phyloP scores from a whole-genome alignment of 2,113 vertebrate genomes.

The Seriola rivoliana region DNA sequence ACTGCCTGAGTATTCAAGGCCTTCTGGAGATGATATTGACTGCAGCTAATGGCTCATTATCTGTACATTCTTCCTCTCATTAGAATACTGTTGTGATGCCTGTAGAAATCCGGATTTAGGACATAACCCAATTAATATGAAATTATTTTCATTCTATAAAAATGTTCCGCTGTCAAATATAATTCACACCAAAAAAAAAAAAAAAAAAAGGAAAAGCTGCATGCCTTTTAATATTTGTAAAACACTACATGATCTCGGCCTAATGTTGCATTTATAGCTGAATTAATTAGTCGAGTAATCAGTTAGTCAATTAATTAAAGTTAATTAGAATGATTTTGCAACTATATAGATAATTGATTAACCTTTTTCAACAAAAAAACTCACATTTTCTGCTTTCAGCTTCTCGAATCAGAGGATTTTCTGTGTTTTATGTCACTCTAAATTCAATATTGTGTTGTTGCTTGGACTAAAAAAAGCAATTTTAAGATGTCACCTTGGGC shows the following conservation, averaged over 20 bases:
- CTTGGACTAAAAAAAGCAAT: not conserved
- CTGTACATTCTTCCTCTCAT: constrained; percentile 70
- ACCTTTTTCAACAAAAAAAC: not conserved
- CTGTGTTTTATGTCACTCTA: not conserved
- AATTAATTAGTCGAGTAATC: not conserved
- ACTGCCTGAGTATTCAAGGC: constrained; percentile 74
- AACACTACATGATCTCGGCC: not conserved
- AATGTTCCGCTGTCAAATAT: constrained; percentile 20
- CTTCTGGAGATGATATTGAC: constrained; percentile 80
- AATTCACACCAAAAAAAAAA: constrained; percentile 1
- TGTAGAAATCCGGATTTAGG: constrained; percentile 49
- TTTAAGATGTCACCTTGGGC: not conserved
- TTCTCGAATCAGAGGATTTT: not conserved
- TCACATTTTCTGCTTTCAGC: not conserved
- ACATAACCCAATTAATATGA: constrained; percentile 42
- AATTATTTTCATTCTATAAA: constrained; percentile 34
- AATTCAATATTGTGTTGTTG: not conserved
- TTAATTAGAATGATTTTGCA: not conserved
- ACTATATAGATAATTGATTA: not conserved
- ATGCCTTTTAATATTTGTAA: not conserved
- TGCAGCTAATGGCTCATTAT: constrained; percentile 82
- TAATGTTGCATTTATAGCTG: not conserved
- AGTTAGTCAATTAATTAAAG: not conserved
- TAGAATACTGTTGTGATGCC: constrained; percentile 69
- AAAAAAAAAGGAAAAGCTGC: not conserved